Evolutionary conservation across 2,797 vertebrate genomes (phyloP).

Genomic region (Scarus forsteni): DNA sequence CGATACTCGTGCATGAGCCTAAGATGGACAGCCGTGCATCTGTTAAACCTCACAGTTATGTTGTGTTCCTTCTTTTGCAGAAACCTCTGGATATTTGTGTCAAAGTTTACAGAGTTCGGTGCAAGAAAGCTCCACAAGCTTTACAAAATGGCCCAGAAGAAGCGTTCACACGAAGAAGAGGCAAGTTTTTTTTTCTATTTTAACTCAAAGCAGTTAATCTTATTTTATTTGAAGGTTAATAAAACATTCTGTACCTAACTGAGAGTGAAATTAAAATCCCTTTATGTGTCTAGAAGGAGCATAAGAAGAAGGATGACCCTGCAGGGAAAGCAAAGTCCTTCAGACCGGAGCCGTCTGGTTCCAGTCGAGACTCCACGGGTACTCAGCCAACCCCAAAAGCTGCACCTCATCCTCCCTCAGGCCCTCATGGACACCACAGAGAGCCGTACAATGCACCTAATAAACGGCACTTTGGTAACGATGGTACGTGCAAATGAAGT

Average conservation of each 20-base stretch:
- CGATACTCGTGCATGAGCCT: no score
- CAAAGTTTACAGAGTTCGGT: constrained; percentile 99
- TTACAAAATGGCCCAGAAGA: constrained; percentile 99
- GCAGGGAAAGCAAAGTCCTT: constrained; percentile 88
- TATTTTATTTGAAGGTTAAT: not conserved
- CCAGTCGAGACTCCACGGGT: constrained; percentile 90
- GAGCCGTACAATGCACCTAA: constrained; percentile 88
- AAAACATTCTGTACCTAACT: not conserved
- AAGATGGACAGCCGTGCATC: no score
- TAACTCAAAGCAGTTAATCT: not conserved
- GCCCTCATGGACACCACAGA: constrained; percentile 90
- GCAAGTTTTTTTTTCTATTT: constrained; percentile 72
- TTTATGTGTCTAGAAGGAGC: constrained; percentile 86
- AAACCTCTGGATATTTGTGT: constrained; percentile 99
- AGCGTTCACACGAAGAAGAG: constrained; percentile 94
- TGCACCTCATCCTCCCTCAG: constrained; percentile 75
- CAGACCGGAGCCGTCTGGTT: constrained; percentile 91
- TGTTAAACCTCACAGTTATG: not conserved
- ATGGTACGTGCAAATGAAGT: constrained; percentile 61
- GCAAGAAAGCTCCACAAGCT: constrained; percentile 97
- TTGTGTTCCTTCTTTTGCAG: constrained; percentile 72
- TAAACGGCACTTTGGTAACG: constrained; percentile 94
- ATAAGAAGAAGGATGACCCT: constrained; percentile 93
- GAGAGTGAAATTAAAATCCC: not conserved
- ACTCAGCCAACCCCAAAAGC: constrained; percentile 87